phyloP scores from a whole-genome alignment of 2,888 invertebrate genomes.

The Caenorhabditis drosophilae region DNA sequence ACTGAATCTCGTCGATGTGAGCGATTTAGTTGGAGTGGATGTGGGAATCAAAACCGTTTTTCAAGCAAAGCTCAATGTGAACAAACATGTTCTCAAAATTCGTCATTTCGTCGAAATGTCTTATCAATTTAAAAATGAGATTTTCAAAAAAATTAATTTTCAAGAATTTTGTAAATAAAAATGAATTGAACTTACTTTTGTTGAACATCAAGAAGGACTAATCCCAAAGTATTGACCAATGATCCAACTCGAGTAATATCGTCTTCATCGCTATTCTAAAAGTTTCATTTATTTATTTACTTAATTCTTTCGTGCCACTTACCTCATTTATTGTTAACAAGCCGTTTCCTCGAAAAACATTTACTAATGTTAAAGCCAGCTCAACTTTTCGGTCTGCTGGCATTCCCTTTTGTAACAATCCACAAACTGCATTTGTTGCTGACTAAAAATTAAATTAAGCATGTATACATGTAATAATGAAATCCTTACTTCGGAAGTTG shows the following conservation, averaged over 20 bases:
- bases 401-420: slow-evolving; percentile 75
- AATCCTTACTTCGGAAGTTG: slow-evolving; percentile 44
- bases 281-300: neutral
- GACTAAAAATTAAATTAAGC: slow-evolving; percentile 42
- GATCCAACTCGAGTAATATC: slow-evolving; percentile 43
- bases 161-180: slow-evolving; percentile 1
- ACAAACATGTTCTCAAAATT: slow-evolving; percentile 35
- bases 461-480: neutral
- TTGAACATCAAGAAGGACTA: slow-evolving; percentile 44
- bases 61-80: slow-evolving; percentile 46
- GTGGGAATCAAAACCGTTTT: slow-evolving; percentile 54
- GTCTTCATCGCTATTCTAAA: slow-evolving; percentile 44
- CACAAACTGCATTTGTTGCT: slow-evolving; percentile 73
- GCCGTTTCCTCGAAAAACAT: slow-evolving; percentile 35
- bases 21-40: slow-evolving; percentile 53
- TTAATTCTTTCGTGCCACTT: slow-evolving; percentile 1
- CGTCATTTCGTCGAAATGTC: neutral
- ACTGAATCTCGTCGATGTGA: slow-evolving; percentile 45
- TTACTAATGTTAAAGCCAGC: slow-evolving; percentile 68
- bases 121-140: no score
- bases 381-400: slow-evolving; percentile 73
- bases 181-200: slow-evolving; percentile 40
- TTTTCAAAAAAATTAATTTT: no score
- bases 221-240: slow-evolving; percentile 44
- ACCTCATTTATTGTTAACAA: slow-evolving; percentile 41